Percentiles rank a stretch among this genome's conserved stretches.
These are phyloP conservation scores for Ommatoiulus sabulosus DNA, from an alignment of 2,888 invertebrate genomes.

Conservation along the genomic window DNA sequence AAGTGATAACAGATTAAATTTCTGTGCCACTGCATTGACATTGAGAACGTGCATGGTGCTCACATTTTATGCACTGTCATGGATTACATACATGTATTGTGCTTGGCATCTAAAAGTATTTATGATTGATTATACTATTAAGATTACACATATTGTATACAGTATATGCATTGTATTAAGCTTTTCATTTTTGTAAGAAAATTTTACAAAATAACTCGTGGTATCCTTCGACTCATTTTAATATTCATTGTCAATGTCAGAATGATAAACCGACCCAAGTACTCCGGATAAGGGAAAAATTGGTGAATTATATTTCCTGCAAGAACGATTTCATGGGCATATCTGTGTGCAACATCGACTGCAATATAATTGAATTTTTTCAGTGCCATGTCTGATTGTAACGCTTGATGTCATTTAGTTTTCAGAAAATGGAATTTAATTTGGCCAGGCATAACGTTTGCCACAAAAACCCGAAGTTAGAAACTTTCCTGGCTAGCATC, in stretches of 20 bases:
- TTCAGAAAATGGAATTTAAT: background rate
- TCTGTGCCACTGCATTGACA: no score
- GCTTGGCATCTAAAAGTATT: no score
- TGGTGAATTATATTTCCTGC: constrained; percentile 29
- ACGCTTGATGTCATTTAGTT: no score
- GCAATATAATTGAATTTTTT: background rate
- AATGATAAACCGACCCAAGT: background rate
- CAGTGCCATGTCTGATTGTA: background rate
- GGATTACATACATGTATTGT: no score
- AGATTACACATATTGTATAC: no score
- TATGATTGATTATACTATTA: no score
- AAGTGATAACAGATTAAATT: background rate
- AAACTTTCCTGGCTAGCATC: no score
- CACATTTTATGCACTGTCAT: no score
- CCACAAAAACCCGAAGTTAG: no score
- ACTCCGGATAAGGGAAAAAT: background rate
- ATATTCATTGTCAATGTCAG: background rate
- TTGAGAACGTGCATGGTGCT: background rate
- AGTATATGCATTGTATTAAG: no score
- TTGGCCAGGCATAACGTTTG: background rate
- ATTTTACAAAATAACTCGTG: background rate
- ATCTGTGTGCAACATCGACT: background rate
- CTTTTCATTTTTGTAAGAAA: background rate
- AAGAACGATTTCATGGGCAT: background rate
- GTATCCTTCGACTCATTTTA: background rate